Evolutionary conservation across 2,797 vertebrate genomes (phyloP).

Genomic region (Pangasius krempfi): DNA sequence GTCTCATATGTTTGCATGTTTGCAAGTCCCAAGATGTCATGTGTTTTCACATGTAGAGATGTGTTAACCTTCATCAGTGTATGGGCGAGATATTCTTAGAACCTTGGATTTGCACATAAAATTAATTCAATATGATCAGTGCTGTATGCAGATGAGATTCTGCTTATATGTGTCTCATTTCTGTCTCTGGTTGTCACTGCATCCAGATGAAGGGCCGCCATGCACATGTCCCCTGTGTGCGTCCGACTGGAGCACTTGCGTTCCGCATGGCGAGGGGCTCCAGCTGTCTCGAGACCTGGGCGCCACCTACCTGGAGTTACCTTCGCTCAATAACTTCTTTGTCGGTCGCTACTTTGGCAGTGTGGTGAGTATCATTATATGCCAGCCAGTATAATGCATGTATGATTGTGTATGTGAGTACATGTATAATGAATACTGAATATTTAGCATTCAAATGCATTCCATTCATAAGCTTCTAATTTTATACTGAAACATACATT

Average conservation of each 20-base stretch:
- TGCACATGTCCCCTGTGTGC: conserved; percentile 93
- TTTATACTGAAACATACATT: not conserved
- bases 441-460: not conserved
- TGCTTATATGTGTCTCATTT: conserved; percentile 26
- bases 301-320: conserved; percentile 91
- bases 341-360: conserved; percentile 93
- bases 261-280: conserved; percentile 88
- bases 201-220: conserved; percentile 83
- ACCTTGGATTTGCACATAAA: not conserved
- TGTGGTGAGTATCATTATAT: conserved; percentile 80
- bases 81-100: conserved; percentile 25
- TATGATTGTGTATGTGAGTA: not conserved
- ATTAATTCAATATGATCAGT: conserved; percentile 16
- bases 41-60: conserved; percentile 25
- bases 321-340: conserved; percentile 91
- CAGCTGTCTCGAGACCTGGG: conserved; percentile 92
- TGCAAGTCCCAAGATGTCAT: conserved; percentile 27
- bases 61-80: conserved; percentile 2
- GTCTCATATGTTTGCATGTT: conserved; percentile 34
- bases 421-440: not conserved
- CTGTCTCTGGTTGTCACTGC: conserved; percentile 33
- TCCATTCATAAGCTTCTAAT: not conserved
- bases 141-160: not conserved
- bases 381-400: not conserved
- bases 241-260: conserved; percentile 89